Percentiles rank a stretch among this genome's conserved stretches.
These are phyloP conservation scores for Drosophila insularis DNA, from an alignment of 1,140 invertebrate species.

Conservation along the genomic window DNA sequence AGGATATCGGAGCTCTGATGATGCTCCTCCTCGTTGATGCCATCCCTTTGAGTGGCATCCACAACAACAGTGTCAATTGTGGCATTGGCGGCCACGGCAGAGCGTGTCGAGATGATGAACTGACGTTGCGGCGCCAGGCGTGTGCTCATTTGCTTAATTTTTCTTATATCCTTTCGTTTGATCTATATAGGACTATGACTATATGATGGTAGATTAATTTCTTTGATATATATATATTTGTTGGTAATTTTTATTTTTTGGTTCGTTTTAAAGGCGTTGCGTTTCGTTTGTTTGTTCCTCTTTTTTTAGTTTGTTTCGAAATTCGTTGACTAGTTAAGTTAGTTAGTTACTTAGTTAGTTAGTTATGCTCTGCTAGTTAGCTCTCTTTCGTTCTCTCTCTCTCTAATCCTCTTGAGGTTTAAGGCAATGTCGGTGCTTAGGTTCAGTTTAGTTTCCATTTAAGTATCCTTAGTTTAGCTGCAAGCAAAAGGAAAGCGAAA, in stretches of 20 bases:
- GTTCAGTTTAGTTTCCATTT: constrained; percentile 35
- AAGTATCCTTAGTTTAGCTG: constrained; percentile 50
- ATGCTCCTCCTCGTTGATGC: constrained; percentile 41
- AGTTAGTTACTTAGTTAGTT: not conserved
- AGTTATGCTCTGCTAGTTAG: not conserved
- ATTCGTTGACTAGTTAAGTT: constrained; percentile 59
- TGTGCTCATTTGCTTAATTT: constrained; percentile 72
- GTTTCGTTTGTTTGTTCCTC: not conserved
- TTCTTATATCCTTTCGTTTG: not conserved
- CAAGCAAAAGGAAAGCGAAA: constrained; percentile 46
- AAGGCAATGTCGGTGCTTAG: constrained; percentile 71
- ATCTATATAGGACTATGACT: not conserved
- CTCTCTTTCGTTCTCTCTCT: constrained; percentile 14
- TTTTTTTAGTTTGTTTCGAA: constrained; percentile 52
- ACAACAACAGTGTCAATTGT: constrained; percentile 15
- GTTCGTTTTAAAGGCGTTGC: constrained; percentile 3
- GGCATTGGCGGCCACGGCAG: constrained; percentile 35
- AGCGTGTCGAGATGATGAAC: constrained; percentile 72
- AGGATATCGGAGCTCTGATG: constrained; percentile 39
- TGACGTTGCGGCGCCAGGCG: constrained; percentile 74
- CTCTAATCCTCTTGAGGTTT: constrained; percentile 19
- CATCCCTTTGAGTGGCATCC: constrained; percentile 45
- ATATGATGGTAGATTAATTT: not conserved
- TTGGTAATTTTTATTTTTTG: too few relatives aligned
- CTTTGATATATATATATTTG: not conserved